Evolutionary conservation across 1,140 invertebrate genomes (phyloP).

Genomic region (Rhagoletis pomonella): DNA sequence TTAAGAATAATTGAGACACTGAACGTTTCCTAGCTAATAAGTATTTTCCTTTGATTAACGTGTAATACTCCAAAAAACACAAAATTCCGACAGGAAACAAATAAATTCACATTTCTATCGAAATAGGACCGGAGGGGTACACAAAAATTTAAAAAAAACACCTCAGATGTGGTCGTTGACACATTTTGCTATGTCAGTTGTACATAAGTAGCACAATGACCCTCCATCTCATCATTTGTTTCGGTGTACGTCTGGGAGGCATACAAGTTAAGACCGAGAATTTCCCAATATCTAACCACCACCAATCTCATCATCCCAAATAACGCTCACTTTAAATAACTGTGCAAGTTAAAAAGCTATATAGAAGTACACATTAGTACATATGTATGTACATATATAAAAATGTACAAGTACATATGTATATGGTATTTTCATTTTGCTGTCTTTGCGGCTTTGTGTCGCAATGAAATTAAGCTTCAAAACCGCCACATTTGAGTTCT

Average conservation of each 20-base stretch:
- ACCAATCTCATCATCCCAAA: too few species aligned
- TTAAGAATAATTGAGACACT: too few species aligned
- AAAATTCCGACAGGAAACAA: not conserved
- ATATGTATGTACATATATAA: not conserved
- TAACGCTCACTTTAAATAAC: too few species aligned
- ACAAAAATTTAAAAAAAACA: not conserved
- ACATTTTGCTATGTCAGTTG: not conserved
- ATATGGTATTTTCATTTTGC: not conserved
- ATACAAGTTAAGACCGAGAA: too few species aligned
- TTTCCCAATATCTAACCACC: too few species aligned
- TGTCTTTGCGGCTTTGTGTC: constrained; percentile 23
- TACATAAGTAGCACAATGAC: not conserved
- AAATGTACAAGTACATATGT: not conserved
- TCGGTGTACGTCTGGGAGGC: not conserved
- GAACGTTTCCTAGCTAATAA: too few species aligned
- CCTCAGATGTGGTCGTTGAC: not conserved
- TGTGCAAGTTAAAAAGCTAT: not conserved
- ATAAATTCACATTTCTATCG: not conserved
- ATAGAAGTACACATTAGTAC: not conserved
- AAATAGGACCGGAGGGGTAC: not conserved
- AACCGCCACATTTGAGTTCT: constrained; percentile 20
- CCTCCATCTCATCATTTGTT: not conserved
- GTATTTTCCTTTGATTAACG: not conserved
- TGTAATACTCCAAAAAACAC: not conserved
- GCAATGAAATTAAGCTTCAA: constrained; percentile 42